Evolutionary conservation across 2,888 invertebrate genomes (phyloP).

Genomic region (Alcis repandata): DNA sequence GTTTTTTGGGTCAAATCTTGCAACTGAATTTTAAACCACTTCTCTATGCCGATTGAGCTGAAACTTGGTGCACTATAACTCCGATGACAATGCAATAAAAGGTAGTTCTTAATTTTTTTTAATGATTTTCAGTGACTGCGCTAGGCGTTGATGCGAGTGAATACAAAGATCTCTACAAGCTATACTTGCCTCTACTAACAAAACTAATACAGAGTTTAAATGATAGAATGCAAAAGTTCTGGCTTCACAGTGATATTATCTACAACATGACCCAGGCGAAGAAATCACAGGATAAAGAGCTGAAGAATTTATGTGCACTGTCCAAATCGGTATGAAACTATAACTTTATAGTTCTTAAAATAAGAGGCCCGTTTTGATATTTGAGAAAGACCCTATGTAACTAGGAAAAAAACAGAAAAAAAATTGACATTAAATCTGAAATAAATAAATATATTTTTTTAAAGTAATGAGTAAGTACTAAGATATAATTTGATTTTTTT

Average conservation of each 20-base stretch:
- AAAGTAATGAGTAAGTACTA: neutral
- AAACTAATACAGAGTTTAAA: slow-evolving; percentile 38
- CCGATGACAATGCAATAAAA: too few species aligned
- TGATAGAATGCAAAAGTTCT: slow-evolving; percentile 14
- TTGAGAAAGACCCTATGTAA: too few species aligned
- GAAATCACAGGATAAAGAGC: neutral
- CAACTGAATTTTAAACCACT: too few species aligned
- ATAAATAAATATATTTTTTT: too few species aligned
- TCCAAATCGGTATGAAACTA: slow-evolving; percentile 7
- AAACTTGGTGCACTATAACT: too few species aligned
- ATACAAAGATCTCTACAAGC: slow-evolving; percentile 1
- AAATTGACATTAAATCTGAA: too few species aligned
- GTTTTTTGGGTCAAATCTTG: too few species aligned
- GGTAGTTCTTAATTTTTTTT: too few species aligned
- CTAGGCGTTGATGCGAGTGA: slow-evolving; percentile 6
- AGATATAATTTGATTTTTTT: neutral
- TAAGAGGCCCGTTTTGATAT: too few species aligned
- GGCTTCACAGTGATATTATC: slow-evolving; percentile 8
- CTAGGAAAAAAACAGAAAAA: too few species aligned
- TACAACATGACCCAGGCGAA: slow-evolving; percentile 7
- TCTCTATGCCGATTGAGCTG: too few species aligned
- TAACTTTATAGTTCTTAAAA: too few species aligned
- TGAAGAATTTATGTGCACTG: slow-evolving; percentile 1
- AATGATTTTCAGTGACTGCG: slow-evolving; percentile 7
- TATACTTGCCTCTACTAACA: slow-evolving; percentile 3